Base-by-base conservation (phyloP, 2,888 invertebrate genomes). In the Seira ritae region DNA sequence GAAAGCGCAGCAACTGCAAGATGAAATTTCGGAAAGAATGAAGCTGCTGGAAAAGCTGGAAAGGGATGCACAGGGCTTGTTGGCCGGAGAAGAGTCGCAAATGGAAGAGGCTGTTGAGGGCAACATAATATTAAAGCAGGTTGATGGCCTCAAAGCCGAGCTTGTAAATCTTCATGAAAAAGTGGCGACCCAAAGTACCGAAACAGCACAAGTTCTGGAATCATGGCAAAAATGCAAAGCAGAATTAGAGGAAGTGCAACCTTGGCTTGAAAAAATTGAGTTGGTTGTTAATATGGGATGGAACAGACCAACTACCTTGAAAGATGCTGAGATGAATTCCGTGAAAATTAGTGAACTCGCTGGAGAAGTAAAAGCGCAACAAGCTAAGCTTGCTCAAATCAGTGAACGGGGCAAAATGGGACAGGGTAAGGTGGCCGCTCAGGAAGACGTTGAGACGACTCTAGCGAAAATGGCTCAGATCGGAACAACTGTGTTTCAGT, bases 221-320 rank as follows among this genome's bases (percentile, higher is more conserved):
- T 89, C 88, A 70, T 89, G 88, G 80, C 80, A 87, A 37, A 69
- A 86, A 65, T 87, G 86, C 62, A 86, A 87, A 76, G 84, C 87
- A 3, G 90, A 90, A 46, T 88, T 97, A 37, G 93, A 95, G 83
- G 94, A 95, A 90, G 93, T 97, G 72, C 95, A 95, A 90, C 97
- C 97, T 0, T 96, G 97, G 95, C 93, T 98, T 78, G 96, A 97
- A 90, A 93, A 95, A 90, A 95, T 96, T 19, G 97, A 98, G 92
- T 91, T 94, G n/a, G 95, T 95, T 91, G 93, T 83, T 22, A 83
- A 73, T 19, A 93, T 92, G 84, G 93, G 94, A 23, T 91, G 94
- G 8, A 93, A 95, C 3, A 96, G 96, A 91, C 97, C 97, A 19
- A 91, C 93, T 1, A 94, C 94, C 65, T 92, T 97, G 74, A 92